These are phyloP conservation scores for Chloroceryle amazona DNA, from an alignment of 2,797 vertebrate species.

Conservation along the genomic window DNA sequence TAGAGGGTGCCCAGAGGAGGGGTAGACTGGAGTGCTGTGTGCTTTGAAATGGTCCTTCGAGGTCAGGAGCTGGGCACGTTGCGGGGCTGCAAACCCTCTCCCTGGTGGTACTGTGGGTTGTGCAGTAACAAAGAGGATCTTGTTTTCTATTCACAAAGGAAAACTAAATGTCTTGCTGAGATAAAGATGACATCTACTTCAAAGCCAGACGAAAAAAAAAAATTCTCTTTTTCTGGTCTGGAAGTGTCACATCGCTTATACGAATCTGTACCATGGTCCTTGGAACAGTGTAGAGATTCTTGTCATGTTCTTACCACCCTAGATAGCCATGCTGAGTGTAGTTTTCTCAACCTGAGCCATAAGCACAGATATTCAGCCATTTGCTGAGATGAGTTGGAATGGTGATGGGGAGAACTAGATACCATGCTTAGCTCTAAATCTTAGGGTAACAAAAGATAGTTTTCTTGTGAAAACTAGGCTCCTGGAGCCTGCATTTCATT, in stretches of 20 bases:
- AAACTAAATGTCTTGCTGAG: not conserved
- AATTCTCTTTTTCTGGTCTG: not conserved
- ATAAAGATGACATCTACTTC: not conserved
- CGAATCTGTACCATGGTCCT: accelerated
- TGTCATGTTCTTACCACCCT: not conserved
- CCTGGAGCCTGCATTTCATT: not conserved
- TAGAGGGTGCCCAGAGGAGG: not conserved
- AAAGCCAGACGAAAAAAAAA: not conserved
- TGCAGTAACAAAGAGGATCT: not conserved
- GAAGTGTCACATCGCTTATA: accelerated
- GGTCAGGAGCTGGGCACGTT: not conserved
- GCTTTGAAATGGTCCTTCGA: not conserved
- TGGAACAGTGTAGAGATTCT: not conserved
- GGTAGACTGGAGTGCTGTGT: not conserved
- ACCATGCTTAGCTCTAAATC: not conserved
- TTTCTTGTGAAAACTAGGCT: not conserved
- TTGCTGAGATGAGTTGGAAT: not conserved
- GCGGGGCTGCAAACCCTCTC: not conserved
- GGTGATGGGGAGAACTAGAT: not conserved
- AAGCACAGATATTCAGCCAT: not conserved
- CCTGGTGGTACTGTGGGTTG: not conserved
- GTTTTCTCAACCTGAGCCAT: not conserved
- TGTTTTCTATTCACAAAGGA: not conserved
- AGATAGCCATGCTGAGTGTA: not conserved
- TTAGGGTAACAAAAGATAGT: not conserved